Percentiles rank a stretch among this genome's conserved stretches.
Evolutionary conservation across 2,797 vertebrate species (phyloP).

Genomic region (Gastrophryne carolinensis): DNA sequence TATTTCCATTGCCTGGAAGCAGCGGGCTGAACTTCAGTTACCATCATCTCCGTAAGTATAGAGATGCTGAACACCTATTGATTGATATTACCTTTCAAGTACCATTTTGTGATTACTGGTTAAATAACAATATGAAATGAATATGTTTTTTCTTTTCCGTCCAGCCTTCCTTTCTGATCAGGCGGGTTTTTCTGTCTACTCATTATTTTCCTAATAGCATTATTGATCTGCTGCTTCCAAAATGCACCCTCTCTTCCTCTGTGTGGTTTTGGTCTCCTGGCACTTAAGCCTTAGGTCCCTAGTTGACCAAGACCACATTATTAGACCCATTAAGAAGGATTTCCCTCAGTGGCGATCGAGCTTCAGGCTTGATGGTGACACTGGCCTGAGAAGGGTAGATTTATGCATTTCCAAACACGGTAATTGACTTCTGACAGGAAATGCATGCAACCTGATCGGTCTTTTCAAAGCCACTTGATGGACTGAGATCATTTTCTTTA

Average conservation of each 20-base stretch:
- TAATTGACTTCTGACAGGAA: constrained; percentile 26
- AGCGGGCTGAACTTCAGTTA: not conserved
- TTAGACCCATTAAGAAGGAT: constrained; percentile 12
- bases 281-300: constrained; percentile 18
- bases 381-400: not conserved
- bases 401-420: constrained; percentile 11
- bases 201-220: constrained; percentile 29
- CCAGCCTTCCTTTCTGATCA: not conserved
- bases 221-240: constrained; percentile 34
- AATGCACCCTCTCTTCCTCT: not conserved
- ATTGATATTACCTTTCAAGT: constrained; percentile 34
- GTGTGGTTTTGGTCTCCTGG: not conserved
- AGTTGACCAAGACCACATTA: not conserved
- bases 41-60: not conserved
- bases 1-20: not conserved
- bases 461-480: not conserved
- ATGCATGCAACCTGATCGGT: constrained; percentile 19
- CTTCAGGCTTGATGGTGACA: not conserved
- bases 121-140: constrained; percentile 31
- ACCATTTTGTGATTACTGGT: constrained; percentile 32
- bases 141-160: constrained; percentile 20
- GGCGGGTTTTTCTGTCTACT: constrained; percentile 20
- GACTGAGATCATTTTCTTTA: constrained; percentile 22
- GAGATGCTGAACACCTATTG: constrained; percentile 2
- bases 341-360: not conserved